Base-by-base conservation (phyloP, 2,888 invertebrate species). In the Prenolepis imparis region DNA sequence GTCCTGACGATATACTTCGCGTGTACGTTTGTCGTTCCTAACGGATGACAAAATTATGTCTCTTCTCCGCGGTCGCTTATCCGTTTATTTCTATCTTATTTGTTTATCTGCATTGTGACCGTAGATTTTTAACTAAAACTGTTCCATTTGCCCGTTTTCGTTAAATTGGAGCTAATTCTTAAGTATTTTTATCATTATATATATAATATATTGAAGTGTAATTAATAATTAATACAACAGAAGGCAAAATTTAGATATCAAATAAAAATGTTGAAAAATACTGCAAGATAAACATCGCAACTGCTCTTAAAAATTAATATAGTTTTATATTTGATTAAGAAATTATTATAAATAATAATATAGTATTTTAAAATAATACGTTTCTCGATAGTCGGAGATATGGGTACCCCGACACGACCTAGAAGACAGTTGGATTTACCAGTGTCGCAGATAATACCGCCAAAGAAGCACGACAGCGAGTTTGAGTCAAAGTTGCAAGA, bases 401-500 rank as follows among this genome's bases (percentile, higher is more conserved):
- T 95, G 90, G 95, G 95, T 80, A 96, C 96, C 44, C 96, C 96
- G 48, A 95, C 95, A 41, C 95, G 96, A 90, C 94, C 95, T 52
- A 95, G 95, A 84, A 95, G 95, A 89, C 95, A 95, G 78, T 94
- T 96, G 91, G 95, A 96, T 90, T 95, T 97, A 92, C 96, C 96
- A 88, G 96, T 95, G 64, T 95, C 95, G 77, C 96, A 96, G 86
- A 96, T 96, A 88, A 95, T 96, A 93, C 96, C 96, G 86, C 96
- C 96, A 77, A 97, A 97, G 95, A 97, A 97, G 92, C 94, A 95
- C 57, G 94, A 95, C 88, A 95, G 95, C 32, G 96, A 96, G 91
- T 96, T 96, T 77, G 98, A 99, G 93, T 96, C 96, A 87, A 98
- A 98, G 94, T 96, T 99, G 91, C 97, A 97, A 92, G 98, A 98